Percentiles rank a stretch among this genome's conserved stretches.
phyloP scores from a whole-genome alignment of 2,113 vertebrate species.

The Rhinoptilus africanus region DNA sequence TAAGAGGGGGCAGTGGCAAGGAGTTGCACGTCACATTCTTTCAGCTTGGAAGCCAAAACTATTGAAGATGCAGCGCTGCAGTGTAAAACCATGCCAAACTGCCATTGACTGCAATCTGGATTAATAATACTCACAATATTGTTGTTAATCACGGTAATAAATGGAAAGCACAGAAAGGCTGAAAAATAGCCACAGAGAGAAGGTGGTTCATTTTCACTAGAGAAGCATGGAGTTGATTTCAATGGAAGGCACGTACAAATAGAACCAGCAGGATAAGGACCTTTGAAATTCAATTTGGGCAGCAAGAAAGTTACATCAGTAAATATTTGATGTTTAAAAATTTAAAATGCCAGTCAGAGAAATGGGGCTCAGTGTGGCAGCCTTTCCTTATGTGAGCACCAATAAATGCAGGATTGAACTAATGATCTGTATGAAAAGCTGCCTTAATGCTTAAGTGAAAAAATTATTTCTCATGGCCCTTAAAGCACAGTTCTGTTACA shows the following conservation, averaged over 20 bases:
- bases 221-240: neutral
- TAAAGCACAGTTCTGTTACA: neutral
- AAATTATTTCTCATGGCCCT: neutral
- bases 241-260: neutral
- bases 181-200: neutral
- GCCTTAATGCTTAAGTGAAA: neutral
- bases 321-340: constrained; percentile 45
- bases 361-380: neutral
- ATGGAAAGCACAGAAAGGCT: neutral
- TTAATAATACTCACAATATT: neutral
- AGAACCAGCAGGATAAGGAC: neutral
- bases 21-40: neutral
- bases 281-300: constrained; percentile 41
- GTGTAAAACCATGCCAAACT: neutral
- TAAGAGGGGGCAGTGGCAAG: neutral
- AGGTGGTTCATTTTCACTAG: neutral
- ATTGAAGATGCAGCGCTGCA: neutral
- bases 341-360: neutral
- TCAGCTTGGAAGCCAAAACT: neutral
- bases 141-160: constrained; percentile 2
- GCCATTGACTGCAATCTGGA: neutral
- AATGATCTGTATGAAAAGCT: neutral
- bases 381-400: neutral
- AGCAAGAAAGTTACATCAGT: neutral
- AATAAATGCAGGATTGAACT: neutral